Evolutionary conservation across 2,888 invertebrate species (phyloP), one percentile per base, ranked within the genome.

Genomic region (Dione vanillae): DNA sequence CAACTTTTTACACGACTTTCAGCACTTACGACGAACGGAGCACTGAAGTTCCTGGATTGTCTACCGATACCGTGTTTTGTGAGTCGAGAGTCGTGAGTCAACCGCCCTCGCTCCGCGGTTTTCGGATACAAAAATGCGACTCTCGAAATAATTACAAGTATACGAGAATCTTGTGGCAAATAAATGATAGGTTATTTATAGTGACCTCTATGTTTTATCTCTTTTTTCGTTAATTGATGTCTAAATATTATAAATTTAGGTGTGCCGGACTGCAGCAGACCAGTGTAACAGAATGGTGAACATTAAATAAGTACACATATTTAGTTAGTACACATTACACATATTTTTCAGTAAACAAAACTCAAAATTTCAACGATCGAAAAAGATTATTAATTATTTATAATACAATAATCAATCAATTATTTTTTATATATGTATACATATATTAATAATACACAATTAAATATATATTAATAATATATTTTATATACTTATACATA

Each of bases 1-100:
- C 90, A 89, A 89, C 92, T 92, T 92, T 91, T 91, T 91, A 91
- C 92, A 92, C 92, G 92, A 92, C 92, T 91, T 88, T 90, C 92
- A 79, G 90, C 92, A 92, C 92, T 93, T 92, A 91, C 91, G 90
- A 83, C 91, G 89, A 86, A 83, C 90, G 86, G 86, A 90, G 87
- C 87, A 92, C 92, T 93, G 92, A 90, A 87, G 81, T 82, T 83
- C 83, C 86, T 82, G 83, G 77, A 84, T 85, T 85, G 90, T 91
- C 91, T 92, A 84, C 82, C 86, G 85, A 80, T 83, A 82, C 84
- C 84, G 84, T 90, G 5, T 27, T 27, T 2, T 3, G 49, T 49
- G 19, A 49, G 16, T 47, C 47, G 47, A 10, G 45, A 45, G 45
- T 84, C 84, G 84, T 90, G 90, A 90, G 81, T 88, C 89, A 90